These are phyloP conservation scores for Mastacembelus armatus DNA, from an alignment of 2,797 vertebrate genomes.

Conservation along the genomic window DNA sequence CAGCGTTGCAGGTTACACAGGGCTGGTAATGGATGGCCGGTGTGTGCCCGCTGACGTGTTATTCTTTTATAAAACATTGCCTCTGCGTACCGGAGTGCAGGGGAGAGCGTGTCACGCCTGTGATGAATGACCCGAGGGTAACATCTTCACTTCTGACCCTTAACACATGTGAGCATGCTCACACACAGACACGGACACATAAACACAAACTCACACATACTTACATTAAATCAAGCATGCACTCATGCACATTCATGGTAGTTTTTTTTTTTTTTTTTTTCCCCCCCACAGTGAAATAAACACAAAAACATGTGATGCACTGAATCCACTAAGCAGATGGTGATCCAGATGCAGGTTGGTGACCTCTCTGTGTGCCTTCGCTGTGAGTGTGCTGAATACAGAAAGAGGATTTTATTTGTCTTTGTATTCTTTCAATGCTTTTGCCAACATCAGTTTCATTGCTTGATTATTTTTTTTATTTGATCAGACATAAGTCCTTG, in stretches of 20 bases:
- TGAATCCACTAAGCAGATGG: constrained; percentile 50
- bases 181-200: constrained; percentile 37
- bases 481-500: constrained; percentile 63
- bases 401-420: constrained; percentile 31
- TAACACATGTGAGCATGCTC: constrained; percentile 58
- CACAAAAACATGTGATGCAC: constrained; percentile 42
- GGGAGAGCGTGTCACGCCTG: constrained; percentile 82
- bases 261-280: constrained; percentile 42
- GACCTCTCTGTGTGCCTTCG: constrained; percentile 39
- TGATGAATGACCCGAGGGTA: constrained; percentile 86
- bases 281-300: constrained; percentile 23
- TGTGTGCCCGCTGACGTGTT: constrained; percentile 84
- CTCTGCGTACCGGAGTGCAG: constrained; percentile 79
- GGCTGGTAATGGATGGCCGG: constrained; percentile 85
- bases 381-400: constrained; percentile 49
- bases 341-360: constrained; percentile 52
- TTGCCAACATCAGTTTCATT: constrained; percentile 30
- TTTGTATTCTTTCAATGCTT: constrained; percentile 36
- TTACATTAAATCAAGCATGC: constrained; percentile 50
- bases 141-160: constrained; percentile 88
- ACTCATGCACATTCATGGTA: constrained; percentile 58
- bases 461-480: constrained; percentile 59
- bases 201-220: constrained; percentile 21
- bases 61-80: constrained; percentile 91
- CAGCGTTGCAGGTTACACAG: constrained; percentile 62